These are phyloP conservation scores for Trissolcus brochymenae DNA, from an alignment of 2,888 invertebrate genomes.

Conservation along the genomic window DNA sequence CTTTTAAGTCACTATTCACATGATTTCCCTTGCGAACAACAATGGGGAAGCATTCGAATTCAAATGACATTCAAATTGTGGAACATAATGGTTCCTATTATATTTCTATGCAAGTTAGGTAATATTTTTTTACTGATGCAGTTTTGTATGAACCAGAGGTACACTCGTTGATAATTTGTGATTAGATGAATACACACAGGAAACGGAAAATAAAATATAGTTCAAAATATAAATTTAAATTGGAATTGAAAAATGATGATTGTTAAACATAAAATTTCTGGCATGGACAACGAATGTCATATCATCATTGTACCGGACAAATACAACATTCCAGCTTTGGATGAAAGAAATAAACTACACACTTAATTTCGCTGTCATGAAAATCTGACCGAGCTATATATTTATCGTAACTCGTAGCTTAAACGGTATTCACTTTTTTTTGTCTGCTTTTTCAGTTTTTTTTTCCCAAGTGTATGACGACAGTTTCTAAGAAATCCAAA, in stretches of 20 bases:
- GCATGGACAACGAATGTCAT: slow-evolving; percentile 1
- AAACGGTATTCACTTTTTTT: slow-evolving; percentile 33
- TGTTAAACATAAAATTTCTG: too few relatives aligned
- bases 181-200: not conserved
- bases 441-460: slow-evolving; percentile 27
- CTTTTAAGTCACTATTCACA: slow-evolving; percentile 42
- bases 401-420: slow-evolving; percentile 14
- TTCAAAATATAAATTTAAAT: not conserved
- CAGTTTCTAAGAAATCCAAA: slow-evolving; percentile 20
- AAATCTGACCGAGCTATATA: slow-evolving; percentile 32
- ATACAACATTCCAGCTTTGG: slow-evolving; percentile 15
- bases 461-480: slow-evolving; percentile 24
- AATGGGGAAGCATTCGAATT: slow-evolving; percentile 53
- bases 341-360: slow-evolving; percentile 19
- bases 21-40: slow-evolving; percentile 53
- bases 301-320: slow-evolving; percentile 39
- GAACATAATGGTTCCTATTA: slow-evolving; percentile 51
- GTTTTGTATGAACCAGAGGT: slow-evolving; percentile 9
- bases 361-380: slow-evolving; percentile 22
- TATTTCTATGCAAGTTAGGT: slow-evolving; percentile 44
- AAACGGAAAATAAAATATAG: not conserved
- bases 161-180: slow-evolving; percentile 14
- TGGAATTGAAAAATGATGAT: too few relatives aligned
- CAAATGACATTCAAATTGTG: slow-evolving; percentile 56
- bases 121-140: slow-evolving; percentile 40